Percentiles rank a stretch among this genome's conserved stretches.
These are phyloP conservation scores for Chrysodeixis includens DNA, from an alignment of 2,888 invertebrate genomes.

Conservation along the genomic window DNA sequence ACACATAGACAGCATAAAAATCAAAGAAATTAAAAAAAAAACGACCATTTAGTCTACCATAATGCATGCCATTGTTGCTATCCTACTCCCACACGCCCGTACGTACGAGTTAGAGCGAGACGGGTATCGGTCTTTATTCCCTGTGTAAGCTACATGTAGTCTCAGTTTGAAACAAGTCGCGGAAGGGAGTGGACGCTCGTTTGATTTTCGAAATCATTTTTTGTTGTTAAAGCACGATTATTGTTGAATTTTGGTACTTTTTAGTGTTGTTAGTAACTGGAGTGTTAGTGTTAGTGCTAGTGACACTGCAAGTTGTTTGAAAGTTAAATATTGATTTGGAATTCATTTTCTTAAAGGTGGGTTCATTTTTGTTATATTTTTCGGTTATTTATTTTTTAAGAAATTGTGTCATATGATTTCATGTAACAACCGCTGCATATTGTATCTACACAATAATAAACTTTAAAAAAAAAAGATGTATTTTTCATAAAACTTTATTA, in stretches of 20 bases:
- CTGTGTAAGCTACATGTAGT: slow-evolving; percentile 34
- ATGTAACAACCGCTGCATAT: too few relatives aligned
- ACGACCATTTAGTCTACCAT: slow-evolving; percentile 75
- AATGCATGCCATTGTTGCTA: slow-evolving; percentile 84
- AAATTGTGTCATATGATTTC: too few relatives aligned
- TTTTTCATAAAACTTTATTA: too few relatives aligned
- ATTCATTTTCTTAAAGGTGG: slow-evolving; percentile 39
- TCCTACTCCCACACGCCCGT: slow-evolving; percentile 62
- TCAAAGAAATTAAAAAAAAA: slow-evolving; percentile 87
- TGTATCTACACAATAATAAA: too few relatives aligned
- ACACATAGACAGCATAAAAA: slow-evolving; percentile 85
- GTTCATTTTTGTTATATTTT: slow-evolving; percentile 10
- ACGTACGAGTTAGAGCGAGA: slow-evolving; percentile 61
- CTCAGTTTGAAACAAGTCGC: slow-evolving; percentile 68
- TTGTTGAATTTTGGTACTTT: slow-evolving; percentile 19
- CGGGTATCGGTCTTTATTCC: slow-evolving; percentile 66
- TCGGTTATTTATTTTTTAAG: too few relatives aligned
- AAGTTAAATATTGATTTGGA: slow-evolving; percentile 23
- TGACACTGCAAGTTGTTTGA: slow-evolving; percentile 30
- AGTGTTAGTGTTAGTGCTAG: slow-evolving; percentile 34
- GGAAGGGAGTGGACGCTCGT: slow-evolving; percentile 37
- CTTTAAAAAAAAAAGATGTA: too few relatives aligned
- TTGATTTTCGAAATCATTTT: slow-evolving; percentile 29
- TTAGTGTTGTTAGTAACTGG: slow-evolving; percentile 9
- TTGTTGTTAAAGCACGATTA: slow-evolving; percentile 37